These are phyloP conservation scores for Eunapius fragilis DNA, from an alignment of 37 sponge, comb jelly and placozoan species.

Conservation along the genomic window DNA sequence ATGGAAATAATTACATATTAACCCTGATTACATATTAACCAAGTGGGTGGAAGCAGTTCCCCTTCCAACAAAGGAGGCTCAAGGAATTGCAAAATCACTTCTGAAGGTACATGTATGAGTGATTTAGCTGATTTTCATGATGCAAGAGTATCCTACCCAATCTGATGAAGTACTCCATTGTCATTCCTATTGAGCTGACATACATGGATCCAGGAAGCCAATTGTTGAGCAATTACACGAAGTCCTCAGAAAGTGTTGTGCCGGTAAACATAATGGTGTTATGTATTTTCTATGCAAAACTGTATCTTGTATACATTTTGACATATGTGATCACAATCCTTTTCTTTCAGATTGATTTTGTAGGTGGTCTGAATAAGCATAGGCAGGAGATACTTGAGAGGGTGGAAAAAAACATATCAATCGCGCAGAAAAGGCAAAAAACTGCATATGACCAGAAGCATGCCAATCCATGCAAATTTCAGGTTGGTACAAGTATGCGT, in stretches of 20 bases:
- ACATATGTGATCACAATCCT: too few species aligned
- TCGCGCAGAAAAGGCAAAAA: conserved; percentile 39
- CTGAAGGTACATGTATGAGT: conserved; percentile 10
- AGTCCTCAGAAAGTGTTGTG: too few species aligned
- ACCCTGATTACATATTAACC: conserved; percentile 27
- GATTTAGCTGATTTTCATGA: background rate
- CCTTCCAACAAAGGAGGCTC: conserved; percentile 15
- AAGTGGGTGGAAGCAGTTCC: conserved; percentile 47
- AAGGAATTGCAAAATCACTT: conserved; percentile 33
- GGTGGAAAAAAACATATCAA: conserved; percentile 25
- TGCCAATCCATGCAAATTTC: conserved; percentile 5
- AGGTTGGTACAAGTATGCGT: background rate
- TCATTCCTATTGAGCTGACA: conserved; percentile 29
- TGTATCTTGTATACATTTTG: too few species aligned
- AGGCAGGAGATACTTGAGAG: conserved; percentile 3
- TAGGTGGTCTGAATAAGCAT: too few species aligned
- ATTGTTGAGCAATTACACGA: too few species aligned
- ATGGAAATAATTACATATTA: conserved; percentile 13
- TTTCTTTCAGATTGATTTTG: too few species aligned
- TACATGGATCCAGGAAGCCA: too few species aligned
- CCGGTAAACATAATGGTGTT: too few species aligned
- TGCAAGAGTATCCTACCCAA: too few species aligned
- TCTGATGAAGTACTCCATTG: conserved; percentile 3
- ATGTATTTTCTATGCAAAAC: too few species aligned
- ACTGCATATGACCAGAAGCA: conserved; percentile 20